phyloP scores from a whole-genome alignment of 1,140 invertebrate species.

The Propsilocerus akamusi region DNA sequence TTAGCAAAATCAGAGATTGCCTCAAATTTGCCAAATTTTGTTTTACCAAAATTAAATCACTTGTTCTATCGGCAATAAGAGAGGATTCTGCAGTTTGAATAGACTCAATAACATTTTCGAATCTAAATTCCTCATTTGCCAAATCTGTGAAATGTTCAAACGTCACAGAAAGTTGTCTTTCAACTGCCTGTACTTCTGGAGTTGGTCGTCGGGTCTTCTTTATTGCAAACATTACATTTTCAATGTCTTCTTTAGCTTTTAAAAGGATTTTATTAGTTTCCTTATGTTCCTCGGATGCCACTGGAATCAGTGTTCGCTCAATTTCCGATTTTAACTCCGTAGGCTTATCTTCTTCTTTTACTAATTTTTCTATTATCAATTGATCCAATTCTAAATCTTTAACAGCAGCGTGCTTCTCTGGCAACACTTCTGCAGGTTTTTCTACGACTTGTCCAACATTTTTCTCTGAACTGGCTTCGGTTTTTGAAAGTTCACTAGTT shows the following conservation, averaged over 20 bases:
- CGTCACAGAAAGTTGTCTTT: not conserved
- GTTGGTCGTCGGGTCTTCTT: constrained; percentile 12
- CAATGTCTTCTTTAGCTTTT: constrained; percentile 9
- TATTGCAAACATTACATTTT: constrained; percentile 7
- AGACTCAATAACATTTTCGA: not conserved
- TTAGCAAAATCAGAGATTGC: not conserved
- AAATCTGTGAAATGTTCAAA: not conserved
- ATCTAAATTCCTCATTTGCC: not conserved
- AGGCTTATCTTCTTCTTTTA: too few species aligned
- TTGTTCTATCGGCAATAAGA: not conserved
- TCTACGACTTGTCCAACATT: constrained; percentile 5
- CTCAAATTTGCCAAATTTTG: not conserved
- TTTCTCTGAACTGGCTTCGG: constrained; percentile 7
- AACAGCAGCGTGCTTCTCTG: not conserved
- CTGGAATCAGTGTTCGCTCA: too few species aligned
- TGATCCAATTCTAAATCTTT: too few species aligned
- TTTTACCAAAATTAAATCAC: not conserved
- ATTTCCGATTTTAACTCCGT: too few species aligned
- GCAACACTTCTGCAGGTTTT: not conserved
- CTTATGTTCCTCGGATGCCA: too few species aligned
- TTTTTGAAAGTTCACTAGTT: too few species aligned
- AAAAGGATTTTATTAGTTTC: too few species aligned
- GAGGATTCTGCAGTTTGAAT: not conserved
- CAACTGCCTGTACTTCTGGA: constrained; percentile 3
- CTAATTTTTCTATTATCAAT: too few species aligned